Percentiles rank a stretch among this genome's conserved stretches.
phyloP scores from a whole-genome alignment of 2,888 invertebrate species.

The Ditula angustiorana region DNA sequence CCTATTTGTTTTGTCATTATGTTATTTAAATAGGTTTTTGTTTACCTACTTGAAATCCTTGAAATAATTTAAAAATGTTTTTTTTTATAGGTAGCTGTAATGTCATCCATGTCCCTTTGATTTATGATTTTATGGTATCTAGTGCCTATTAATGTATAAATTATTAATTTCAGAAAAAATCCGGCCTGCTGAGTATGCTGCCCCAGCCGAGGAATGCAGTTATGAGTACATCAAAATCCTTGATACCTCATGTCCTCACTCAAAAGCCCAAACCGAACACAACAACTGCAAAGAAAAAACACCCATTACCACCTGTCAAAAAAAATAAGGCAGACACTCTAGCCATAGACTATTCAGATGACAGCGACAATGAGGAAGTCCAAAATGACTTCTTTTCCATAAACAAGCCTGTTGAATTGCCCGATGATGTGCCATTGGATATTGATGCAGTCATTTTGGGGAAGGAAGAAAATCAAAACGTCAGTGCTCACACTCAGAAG shows the following conservation, averaged over 20 bases:
- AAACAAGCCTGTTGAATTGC: conserved; percentile 74
- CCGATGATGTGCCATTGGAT: conserved; percentile 69
- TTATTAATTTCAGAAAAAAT: conserved; percentile 82
- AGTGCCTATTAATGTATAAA: too few species aligned
- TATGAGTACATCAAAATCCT: conserved; percentile 63
- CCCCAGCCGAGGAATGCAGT: conserved; percentile 87
- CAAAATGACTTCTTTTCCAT: conserved; percentile 84
- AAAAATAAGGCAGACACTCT: conserved; percentile 54
- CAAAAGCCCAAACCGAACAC: conserved; percentile 66
- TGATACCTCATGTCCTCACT: conserved; percentile 78
- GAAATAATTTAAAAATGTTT: too few species aligned
- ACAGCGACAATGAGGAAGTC: conserved; percentile 80
- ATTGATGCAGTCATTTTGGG: conserved; percentile 53
- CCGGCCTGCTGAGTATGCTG: conserved; percentile 88
- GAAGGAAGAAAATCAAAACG: conserved; percentile 19
- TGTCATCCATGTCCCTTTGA: too few species aligned
- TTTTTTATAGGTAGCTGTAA: too few species aligned
- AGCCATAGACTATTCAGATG: conserved; percentile 69
- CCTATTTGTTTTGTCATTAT: too few species aligned
- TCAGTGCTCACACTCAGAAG: conserved; percentile 40
- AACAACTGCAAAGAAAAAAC: conserved; percentile 56
- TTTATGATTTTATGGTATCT: too few species aligned
- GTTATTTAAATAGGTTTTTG: too few species aligned
- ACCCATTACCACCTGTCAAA: conserved; percentile 52
- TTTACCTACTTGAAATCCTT: too few species aligned